Evolutionary conservation across 64 coral and sea anemone species (phyloP).

Genomic region (Hydrozoanthus tunicans): DNA sequence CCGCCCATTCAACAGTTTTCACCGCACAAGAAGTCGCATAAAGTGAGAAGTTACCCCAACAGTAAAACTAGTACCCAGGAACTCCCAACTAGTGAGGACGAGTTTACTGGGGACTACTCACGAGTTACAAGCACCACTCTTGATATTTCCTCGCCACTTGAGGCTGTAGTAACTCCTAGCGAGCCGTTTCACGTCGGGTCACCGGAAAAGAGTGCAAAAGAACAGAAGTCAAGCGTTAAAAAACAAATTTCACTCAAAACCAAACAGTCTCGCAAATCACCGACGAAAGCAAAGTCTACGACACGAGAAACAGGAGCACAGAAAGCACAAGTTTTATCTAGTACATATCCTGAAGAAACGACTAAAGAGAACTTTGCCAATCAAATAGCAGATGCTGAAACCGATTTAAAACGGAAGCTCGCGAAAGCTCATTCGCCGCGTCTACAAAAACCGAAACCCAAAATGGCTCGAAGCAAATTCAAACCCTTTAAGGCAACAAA

Average conservation of each 20-base stretch:
- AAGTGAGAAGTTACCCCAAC: slow-evolving; percentile 39
- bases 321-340: not conserved
- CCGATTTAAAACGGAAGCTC: not conserved
- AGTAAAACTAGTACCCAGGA: slow-evolving; percentile 44
- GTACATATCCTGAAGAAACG: not conserved
- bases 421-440: not conserved
- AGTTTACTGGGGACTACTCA: slow-evolving; percentile 30
- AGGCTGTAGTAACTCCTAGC: not conserved
- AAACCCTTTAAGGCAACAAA: not conserved
- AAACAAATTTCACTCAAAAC: slow-evolving; percentile 12
- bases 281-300: not conserved
- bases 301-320: not conserved
- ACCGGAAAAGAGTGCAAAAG: not conserved
- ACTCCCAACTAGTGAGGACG: not conserved
- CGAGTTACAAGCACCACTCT: slow-evolving; percentile 38
- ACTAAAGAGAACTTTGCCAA: not conserved
- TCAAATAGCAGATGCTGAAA: not conserved
- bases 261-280: not conserved
- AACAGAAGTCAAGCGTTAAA: not conserved
- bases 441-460: not conserved
- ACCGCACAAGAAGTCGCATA: slow-evolving; percentile 4
- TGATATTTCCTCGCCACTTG: slow-evolving; percentile 14
- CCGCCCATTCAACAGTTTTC: not conserved
- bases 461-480: slow-evolving; percentile 5
- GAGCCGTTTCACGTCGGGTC: not conserved